Evolutionary conservation across 2,797 vertebrate species (phyloP).

Genomic region (Artibeus jamaicensis): DNA sequence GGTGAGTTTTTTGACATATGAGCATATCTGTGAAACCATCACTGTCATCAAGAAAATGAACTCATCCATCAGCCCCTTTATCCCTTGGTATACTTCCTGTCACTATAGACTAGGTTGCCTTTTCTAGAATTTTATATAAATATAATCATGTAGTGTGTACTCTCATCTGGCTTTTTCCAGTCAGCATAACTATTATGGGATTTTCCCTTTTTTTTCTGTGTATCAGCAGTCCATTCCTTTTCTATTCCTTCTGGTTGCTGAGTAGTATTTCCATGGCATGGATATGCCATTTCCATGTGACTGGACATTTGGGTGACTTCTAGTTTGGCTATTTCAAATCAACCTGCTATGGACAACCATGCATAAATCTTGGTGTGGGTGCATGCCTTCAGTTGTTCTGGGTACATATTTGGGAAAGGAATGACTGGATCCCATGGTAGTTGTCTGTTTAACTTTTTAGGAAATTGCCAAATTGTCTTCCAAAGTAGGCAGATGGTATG

Average conservation of each 20-base stretch:
- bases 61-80: neutral
- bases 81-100: too few relatives aligned
- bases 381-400: neutral
- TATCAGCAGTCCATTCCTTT: neutral
- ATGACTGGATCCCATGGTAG: neutral
- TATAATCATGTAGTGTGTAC: too few relatives aligned
- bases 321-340: neutral
- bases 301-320: neutral
- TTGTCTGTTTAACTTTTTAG: neutral
- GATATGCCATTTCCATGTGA: fast-evolving
- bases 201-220: neutral
- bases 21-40: neutral
- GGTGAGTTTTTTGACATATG: neutral
- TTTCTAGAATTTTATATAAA: too few relatives aligned
- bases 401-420: neutral
- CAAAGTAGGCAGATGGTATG: too few relatives aligned
- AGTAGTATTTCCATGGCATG: fast-evolving
- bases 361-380: neutral
- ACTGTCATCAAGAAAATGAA: too few relatives aligned
- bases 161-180: neutral
- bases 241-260: neutral
- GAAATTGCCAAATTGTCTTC: neutral
- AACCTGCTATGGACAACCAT: neutral
- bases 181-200: neutral
- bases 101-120: neutral